Conservation (phyloP, 2,888 invertebrate genomes). For the Eucera pruinosa region DNA sequence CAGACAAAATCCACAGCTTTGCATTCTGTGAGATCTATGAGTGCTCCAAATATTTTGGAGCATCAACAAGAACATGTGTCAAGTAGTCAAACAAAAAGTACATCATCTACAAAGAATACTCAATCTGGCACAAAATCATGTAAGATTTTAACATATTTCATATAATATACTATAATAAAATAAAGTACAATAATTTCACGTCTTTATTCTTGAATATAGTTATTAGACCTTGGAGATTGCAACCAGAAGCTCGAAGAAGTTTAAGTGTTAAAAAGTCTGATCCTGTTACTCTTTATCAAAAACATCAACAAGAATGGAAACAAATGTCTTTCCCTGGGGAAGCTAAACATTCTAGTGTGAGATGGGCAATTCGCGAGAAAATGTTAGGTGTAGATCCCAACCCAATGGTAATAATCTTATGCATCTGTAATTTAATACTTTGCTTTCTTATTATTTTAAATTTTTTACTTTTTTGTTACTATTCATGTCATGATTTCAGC, state of each 20-base stretch:
- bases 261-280: slow-evolving; percentile 85
- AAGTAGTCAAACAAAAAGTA: slow-evolving; percentile 41
- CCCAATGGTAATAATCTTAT: slow-evolving; percentile 75
- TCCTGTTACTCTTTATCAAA: slow-evolving; percentile 91
- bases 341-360: slow-evolving; percentile 87
- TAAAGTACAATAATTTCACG: not conserved
- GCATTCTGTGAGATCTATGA: slow-evolving; percentile 26
- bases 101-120: slow-evolving; percentile 50
- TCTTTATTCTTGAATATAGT: slow-evolving; percentile 83
- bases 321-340: slow-evolving; percentile 91
- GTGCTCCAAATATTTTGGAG: slow-evolving; percentile 44
- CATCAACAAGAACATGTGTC: slow-evolving; percentile 17
- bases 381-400: slow-evolving; percentile 86
- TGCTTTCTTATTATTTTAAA: not conserved
- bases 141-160: slow-evolving; percentile 54
- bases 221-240: slow-evolving; percentile 86
- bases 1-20: not conserved
- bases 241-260: slow-evolving; percentile 78
- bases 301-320: slow-evolving; percentile 90
- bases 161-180: not conserved
- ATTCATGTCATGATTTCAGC: too few species aligned
- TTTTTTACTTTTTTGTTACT: slow-evolving; percentile 58
- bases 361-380: slow-evolving; percentile 90
- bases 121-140: slow-evolving; percentile 74
- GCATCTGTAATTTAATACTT: not conserved